Evolutionary conservation across 2,888 invertebrate genomes (phyloP), one percentile per base, ranked within the genome.

Genomic region (Quadroppia sp.): DNA sequence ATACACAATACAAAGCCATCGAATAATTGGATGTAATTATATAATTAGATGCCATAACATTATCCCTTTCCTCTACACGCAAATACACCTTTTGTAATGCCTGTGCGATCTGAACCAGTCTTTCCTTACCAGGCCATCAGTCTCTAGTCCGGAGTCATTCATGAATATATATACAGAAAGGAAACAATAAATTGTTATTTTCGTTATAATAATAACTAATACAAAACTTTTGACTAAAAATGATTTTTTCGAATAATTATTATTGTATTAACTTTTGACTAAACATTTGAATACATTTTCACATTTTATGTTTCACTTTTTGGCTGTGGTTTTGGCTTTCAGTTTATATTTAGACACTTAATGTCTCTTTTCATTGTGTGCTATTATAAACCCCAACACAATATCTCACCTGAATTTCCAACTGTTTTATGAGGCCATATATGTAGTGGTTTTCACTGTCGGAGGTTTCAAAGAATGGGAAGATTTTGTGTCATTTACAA

Each of bases 21-120:
- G 9, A 25, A 69, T 69, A 69, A 69, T 69, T 69, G 69, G 45
- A 9, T 69, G 45, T 69, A 69, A 69, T 69, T 69, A 69, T 69
- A 42, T 45, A 69, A 69, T 69, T 69, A 69, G 69, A 69, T 69
- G 11, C 15, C 69, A 69, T 69, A 25, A 28, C 69, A 69, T 69
- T 69, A 64, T 64, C 64, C 64, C 50, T 61, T 61, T 61, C 61
- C 61, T 61, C 20, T 40, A 2, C 40, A 64, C 40, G 64, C 64
- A 64, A 64, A 64, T 64, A 64, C 61, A 64, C 61, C 61, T 64
- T 64, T 64, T 64, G 61, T 64, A 28, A n/a, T 25, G 4, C 13
- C 32, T 4, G 61, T 40, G 64, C 36, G 64, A 15, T 45, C 17
- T 36, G 36, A 4, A 45, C 45, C 17, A 2, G 36, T 4, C 45